Percentiles rank a stretch among this genome's conserved stretches.
Conservation (phyloP, 2,888 invertebrate species). For the Fissipunctia ypsillon region DNA sequence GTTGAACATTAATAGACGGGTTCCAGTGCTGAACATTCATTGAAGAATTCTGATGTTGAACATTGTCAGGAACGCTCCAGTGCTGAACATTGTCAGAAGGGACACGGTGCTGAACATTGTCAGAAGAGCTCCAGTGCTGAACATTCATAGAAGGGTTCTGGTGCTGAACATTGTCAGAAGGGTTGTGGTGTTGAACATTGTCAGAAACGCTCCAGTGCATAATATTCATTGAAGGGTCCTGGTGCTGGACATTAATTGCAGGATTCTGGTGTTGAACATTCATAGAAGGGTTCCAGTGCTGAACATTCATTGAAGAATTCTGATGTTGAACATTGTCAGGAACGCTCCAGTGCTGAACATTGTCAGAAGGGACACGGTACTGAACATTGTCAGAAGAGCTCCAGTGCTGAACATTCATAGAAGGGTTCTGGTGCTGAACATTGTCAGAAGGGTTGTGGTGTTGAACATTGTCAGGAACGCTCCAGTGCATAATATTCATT, state of each 20-base stretch:
- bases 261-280: not conserved
- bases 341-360: not conserved
- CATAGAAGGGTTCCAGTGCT: not conserved
- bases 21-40: not conserved
- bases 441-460: not conserved
- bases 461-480: not conserved
- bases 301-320: not conserved
- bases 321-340: not conserved
- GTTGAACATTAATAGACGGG: not conserved
- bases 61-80: not conserved
- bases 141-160: no score
- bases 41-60: not conserved
- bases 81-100: not conserved
- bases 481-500: no score
- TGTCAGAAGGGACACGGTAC: not conserved
- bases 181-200: not conserved
- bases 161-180: no score
- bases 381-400: not conserved
- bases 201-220: no score
- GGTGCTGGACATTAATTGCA: no score
- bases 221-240: no score
- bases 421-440: no score
- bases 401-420: no score
- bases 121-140: no score
- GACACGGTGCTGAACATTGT: not conserved